These are phyloP conservation scores for Threskiornis aethiopicus DNA, from an alignment of 2,797 vertebrate species.

Conservation along the genomic window DNA sequence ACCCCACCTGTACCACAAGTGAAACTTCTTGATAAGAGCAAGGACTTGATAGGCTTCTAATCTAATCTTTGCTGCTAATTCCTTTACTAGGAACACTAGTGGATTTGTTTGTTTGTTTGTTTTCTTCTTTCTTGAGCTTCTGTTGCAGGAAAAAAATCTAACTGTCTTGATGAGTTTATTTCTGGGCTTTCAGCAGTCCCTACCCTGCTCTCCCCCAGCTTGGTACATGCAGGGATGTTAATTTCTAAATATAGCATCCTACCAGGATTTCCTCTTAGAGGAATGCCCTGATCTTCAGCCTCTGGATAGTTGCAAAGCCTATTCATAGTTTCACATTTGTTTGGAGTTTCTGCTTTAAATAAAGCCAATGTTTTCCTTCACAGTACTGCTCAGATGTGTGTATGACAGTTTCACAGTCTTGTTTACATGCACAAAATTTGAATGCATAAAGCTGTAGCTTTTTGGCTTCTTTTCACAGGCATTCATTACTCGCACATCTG, in stretches of 20 bases:
- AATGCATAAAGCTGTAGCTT: background rate
- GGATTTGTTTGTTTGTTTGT: background rate
- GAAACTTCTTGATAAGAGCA: background rate
- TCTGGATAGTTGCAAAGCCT: background rate
- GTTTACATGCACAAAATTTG: background rate
- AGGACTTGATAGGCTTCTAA: background rate
- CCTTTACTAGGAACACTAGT: background rate
- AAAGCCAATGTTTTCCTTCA: background rate
- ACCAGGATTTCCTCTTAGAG: background rate
- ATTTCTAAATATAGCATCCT: background rate
- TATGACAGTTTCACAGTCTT: background rate
- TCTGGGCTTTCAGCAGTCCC: background rate
- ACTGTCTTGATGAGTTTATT: background rate
- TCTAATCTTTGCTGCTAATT: background rate
- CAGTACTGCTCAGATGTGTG: background rate
- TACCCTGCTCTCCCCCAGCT: background rate
- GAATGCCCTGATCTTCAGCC: background rate
- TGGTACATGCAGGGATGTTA: accelerated
- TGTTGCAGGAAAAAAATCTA: background rate
- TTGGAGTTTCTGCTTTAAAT: background rate
- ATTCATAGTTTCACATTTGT: background rate
- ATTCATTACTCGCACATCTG: background rate
- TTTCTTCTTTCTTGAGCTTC: background rate
- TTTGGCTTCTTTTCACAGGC: background rate
- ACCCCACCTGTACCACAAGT: background rate